Evolutionary conservation across 2,888 invertebrate species (phyloP), one percentile per base, ranked within the genome.

Genomic region (Leptopilina myrica): DNA sequence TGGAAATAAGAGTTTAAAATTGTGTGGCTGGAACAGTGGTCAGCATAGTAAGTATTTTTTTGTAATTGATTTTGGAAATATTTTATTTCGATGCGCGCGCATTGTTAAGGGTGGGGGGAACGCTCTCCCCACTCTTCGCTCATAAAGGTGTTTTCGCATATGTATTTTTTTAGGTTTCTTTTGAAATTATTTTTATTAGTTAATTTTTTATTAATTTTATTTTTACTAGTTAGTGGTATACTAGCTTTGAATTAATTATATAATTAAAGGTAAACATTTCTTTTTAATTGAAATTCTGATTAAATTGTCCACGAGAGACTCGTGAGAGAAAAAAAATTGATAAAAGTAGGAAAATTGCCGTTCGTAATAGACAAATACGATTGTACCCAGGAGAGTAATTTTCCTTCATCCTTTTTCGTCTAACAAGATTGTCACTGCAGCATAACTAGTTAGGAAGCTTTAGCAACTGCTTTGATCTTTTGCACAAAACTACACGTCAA

Each of bases 21-120:
- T 97, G 11, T 97, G 97, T 88, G 97, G 97, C 0, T 95, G 96
- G 88, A 97, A 97, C 88, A 96, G 95, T 87, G 96, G 96, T 14
- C 97, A 97, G 86, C 97, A 97, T 86, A 93, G 97, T 97, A 91
- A 93, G 94, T 92, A 87, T 20, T 9, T 20, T 15, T 62, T 33
- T 33, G 26, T 5, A 62, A 62, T n/a, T 33, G 3, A 33, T 4
- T 33, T 33, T 33, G 33, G 33, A 33, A 33, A 33, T 4, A 33
- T 33, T 33, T 33, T 33, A 33, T 4, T 5, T 33, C 33, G 33
- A 33, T 33, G 33, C 33, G 33, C 33, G 2, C 33, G 33, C 3
- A 33, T 33, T 2, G 5, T 33, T 33, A 33, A 3, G 33, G 33
- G 33, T 4, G 3, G 33, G 33, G 33, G 33, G 2, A 33, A 0